Base-by-base conservation (phyloP, 2,888 invertebrate genomes). In the Abrostola tripartita region DNA sequence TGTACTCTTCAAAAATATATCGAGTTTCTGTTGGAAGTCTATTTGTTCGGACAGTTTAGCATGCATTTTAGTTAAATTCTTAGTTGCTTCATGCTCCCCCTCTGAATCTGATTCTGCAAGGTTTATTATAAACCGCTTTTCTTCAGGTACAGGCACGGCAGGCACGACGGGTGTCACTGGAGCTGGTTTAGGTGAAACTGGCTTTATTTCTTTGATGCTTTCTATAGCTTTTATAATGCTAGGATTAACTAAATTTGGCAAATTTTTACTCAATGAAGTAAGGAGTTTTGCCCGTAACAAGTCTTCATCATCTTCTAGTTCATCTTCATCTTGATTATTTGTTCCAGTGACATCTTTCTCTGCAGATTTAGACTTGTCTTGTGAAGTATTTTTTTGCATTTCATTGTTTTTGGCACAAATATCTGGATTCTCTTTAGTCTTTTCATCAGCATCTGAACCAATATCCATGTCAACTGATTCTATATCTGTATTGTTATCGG, bases 241-340 rank as follows among this genome's bases (percentile, higher is more conserved):
- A 53, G 89, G 81, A 64, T 86, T 85, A 44, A 90, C 84, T 49
- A 92, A 81, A 72, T 91, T 90, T 55, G 95, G 93, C 60, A 95
- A 90, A 85, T 95, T 96, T 85, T 95, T 95, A 61, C 95, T 95
- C 71, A 96, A 90, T 6, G 96, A 95, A 56, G 95, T 95, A 72
- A 96, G 88, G 60, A 96, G 83, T 85, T 95, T 93, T 40, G 96
- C 96, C 70, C 96, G 87, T 68, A 96, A 89, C 56, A 96, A 91
- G 85, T 96, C 96, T 83, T 95, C 95, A 83, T 96, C 96, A 79
- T 96, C 96, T 55, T 96, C 96, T 64, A 94, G 76, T 74, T 94
- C 92, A 72, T 93, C 93, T 63, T 88, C 86, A 65, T 86, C 65
- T 38, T 57, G 49, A 65, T 61, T 68, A 61, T 76, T 78, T 54